Evolutionary conservation across 1,140 invertebrate species (phyloP).

Genomic region (Drosophila nigrodunni): DNA sequence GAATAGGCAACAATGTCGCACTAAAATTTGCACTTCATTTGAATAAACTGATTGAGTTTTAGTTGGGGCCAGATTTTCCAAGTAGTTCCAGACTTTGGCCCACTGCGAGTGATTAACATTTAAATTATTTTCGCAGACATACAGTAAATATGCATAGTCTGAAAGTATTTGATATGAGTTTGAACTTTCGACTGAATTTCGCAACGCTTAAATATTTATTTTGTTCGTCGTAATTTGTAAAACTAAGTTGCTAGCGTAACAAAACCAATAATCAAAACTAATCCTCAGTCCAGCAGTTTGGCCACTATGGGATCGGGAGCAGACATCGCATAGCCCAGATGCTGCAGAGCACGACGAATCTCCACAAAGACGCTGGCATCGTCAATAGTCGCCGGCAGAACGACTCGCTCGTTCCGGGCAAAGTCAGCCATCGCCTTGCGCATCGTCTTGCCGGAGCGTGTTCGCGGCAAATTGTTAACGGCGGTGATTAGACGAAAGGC

Average conservation of each 20-base stretch:
- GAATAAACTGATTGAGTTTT: slow-evolving; percentile 80
- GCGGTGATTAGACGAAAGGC: slow-evolving; percentile 91
- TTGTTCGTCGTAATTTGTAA: slow-evolving; percentile 16
- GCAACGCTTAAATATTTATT: slow-evolving; percentile 15
- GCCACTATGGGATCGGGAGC: slow-evolving; percentile 88
- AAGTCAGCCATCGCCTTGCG: slow-evolving; percentile 94
- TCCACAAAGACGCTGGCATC: slow-evolving; percentile 92
- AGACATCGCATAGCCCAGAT: slow-evolving; percentile 90
- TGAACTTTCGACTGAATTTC: slow-evolving; percentile 21
- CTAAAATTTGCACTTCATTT: slow-evolving; percentile 80
- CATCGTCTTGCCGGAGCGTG: slow-evolving; percentile 92
- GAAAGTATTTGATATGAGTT: neutral
- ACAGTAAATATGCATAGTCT: no score
- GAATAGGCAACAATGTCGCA: slow-evolving; percentile 52
- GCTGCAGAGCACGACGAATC: slow-evolving; percentile 89
- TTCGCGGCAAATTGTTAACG: slow-evolving; percentile 92
- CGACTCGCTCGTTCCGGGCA: slow-evolving; percentile 91
- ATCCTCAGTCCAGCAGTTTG: slow-evolving; percentile 62
- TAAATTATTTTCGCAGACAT: slow-evolving; percentile 62
- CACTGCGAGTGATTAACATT: slow-evolving; percentile 62
- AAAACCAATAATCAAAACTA: slow-evolving; percentile 11
- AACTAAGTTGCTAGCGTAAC: slow-evolving; percentile 26
- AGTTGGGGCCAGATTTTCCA: slow-evolving; percentile 38
- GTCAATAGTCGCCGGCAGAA: slow-evolving; percentile 94
- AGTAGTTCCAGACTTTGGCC: slow-evolving; percentile 47